Evolutionary conservation across 2,113 vertebrate species (phyloP).

Genomic region (Henicopernis longicauda): DNA sequence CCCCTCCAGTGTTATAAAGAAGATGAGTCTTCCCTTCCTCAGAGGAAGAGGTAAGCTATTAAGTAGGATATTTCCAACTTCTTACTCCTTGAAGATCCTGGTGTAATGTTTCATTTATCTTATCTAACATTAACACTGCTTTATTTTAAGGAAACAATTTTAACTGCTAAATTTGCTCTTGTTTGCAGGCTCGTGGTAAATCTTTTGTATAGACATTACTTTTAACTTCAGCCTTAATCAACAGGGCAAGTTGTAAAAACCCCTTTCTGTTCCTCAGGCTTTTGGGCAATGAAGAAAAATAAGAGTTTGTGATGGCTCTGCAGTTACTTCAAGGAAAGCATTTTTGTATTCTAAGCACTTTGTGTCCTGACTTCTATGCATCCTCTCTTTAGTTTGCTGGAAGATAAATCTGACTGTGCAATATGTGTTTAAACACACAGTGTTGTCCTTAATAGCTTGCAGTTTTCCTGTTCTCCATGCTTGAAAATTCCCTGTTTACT

Average conservation of each 20-base stretch:
- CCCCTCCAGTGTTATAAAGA: not conserved
- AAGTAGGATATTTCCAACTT: not conserved
- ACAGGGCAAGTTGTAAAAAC: not conserved
- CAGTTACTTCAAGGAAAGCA: fast-evolving
- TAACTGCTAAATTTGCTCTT: not conserved
- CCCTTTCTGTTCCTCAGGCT: not conserved
- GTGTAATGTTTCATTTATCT: not conserved
- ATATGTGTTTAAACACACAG: not conserved
- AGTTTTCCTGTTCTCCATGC: not conserved
- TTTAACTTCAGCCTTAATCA: not conserved
- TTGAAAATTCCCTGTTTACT: not conserved
- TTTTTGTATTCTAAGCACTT: not conserved
- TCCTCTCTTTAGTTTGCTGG: not conserved
- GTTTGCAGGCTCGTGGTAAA: not conserved
- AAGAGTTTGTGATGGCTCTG: not conserved
- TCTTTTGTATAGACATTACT: fast-evolving
- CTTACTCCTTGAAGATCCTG: not conserved
- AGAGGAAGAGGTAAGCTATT: not conserved
- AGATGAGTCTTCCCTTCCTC: not conserved
- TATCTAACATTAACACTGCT: not conserved
- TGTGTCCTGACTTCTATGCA: not conserved
- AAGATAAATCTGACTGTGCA: not conserved
- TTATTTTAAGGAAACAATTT: not conserved
- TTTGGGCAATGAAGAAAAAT: not conserved
- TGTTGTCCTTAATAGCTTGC: not conserved